Conservation (phyloP, 2,888 invertebrate species). For the Adelognathus sp. region DNA sequence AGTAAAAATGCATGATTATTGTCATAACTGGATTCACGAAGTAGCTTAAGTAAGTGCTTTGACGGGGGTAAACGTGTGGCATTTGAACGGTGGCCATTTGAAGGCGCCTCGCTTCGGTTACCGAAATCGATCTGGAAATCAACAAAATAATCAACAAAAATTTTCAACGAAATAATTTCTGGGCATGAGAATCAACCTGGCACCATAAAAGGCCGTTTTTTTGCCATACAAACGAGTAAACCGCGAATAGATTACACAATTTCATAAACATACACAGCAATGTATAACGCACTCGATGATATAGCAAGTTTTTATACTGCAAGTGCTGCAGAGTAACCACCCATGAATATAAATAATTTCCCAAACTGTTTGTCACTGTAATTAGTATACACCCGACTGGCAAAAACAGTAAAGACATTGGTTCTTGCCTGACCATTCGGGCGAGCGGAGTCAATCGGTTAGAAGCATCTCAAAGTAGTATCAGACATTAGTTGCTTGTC, state of each 20-base stretch:
- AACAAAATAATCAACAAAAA: too few relatives aligned
- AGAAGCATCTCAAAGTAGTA: not conserved
- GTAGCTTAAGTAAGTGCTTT: too few relatives aligned
- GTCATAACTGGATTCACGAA: too few relatives aligned
- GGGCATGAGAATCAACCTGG: not conserved
- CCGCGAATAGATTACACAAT: not conserved
- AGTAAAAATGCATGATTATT: too few relatives aligned
- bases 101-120: too few relatives aligned
- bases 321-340: too few relatives aligned
- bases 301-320: too few relatives aligned
- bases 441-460: constrained; percentile 6
- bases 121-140: too few relatives aligned
- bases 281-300: not conserved
- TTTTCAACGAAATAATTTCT: too few relatives aligned
- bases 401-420: not conserved
- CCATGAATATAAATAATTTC: too few relatives aligned
- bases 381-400: not conserved
- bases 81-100: too few relatives aligned
- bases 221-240: not conserved
- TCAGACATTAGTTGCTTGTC: constrained; percentile 31
- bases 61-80: too few relatives aligned
- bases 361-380: not conserved
- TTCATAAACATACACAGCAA: not conserved
- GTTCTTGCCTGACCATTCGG: constrained; percentile 4
- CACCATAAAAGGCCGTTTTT: not conserved